A percentile compares a stretch with the other conserved stretches of the same genome.
These are phyloP conservation scores for Diabrotica virgifera DNA, from an alignment of 1,140 invertebrate genomes.

Conservation along the genomic window DNA sequence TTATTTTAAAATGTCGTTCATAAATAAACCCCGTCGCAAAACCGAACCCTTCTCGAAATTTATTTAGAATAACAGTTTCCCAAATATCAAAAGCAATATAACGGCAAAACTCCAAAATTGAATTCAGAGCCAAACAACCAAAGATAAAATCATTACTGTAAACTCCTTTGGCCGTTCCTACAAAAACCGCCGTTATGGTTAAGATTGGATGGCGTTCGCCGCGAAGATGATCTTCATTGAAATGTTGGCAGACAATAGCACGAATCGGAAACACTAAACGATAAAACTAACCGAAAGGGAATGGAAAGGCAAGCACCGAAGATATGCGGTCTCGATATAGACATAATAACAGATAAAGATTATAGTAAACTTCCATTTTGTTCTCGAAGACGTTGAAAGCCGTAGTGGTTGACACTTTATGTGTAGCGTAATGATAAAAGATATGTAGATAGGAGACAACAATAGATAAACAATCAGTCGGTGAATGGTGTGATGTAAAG, in stretches of 20 bases:
- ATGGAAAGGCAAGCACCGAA: constrained; percentile 31
- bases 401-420: constrained; percentile 9
- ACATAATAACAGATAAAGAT: constrained; percentile 38
- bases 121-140: constrained; percentile 7
- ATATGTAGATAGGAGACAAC: background rate
- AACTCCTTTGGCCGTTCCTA: background rate
- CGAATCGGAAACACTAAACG: constrained; percentile 38
- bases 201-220: constrained; percentile 18
- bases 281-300: constrained; percentile 38
- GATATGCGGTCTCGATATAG: constrained; percentile 26
- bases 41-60: no score
- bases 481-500: no score
- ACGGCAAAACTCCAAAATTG: background rate
- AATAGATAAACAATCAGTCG: no score
- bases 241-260: constrained; percentile 27
- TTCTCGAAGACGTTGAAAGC: constrained; percentile 7
- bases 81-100: no score
- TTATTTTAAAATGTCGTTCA: no score
- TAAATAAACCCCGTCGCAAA: no score
- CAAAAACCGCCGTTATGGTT: constrained; percentile 17
- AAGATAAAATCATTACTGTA: constrained; percentile 21
- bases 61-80: no score
- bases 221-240: constrained; percentile 21
- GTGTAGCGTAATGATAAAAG: background rate
- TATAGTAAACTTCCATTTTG: constrained; percentile 21